Evolutionary conservation across 2,797 vertebrate species (phyloP).

Genomic region (Chelidonichthys spinosus): DNA sequence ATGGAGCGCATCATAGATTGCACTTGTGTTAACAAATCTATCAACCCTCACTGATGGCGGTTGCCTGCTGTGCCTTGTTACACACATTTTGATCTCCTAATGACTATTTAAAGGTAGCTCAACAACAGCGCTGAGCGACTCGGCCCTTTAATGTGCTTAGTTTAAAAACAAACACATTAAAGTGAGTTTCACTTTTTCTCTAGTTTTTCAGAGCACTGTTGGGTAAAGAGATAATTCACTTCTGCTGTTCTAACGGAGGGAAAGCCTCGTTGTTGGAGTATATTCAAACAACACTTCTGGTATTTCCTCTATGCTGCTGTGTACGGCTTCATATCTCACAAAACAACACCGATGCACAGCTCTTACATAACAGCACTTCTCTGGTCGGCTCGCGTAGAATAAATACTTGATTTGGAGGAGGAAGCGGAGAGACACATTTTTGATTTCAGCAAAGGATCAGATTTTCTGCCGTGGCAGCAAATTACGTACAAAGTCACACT

Average conservation of each 20-base stretch:
- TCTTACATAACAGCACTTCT: background rate
- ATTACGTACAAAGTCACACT: background rate
- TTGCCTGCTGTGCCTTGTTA: conserved; percentile 76
- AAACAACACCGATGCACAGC: conserved; percentile 6
- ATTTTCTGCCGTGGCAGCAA: background rate
- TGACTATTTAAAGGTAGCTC: conserved; percentile 75
- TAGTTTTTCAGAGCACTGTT: conserved; percentile 18
- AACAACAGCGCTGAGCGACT: conserved; percentile 48
- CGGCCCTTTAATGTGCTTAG: conserved; percentile 31
- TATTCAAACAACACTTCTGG: background rate
- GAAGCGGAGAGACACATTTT: background rate
- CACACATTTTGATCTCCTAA: conserved; percentile 78
- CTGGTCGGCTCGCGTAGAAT: background rate
- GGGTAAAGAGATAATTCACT: background rate
- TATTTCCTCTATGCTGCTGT: background rate
- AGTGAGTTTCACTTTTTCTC: conserved; percentile 36
- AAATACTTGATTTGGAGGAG: background rate
- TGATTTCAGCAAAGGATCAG: background rate
- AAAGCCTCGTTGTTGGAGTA: conserved; percentile 14
- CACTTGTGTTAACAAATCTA: conserved; percentile 82
- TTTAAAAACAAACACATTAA: conserved; percentile 49
- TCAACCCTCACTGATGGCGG: conserved; percentile 73
- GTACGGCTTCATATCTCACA: background rate
- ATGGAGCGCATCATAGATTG: conserved; percentile 76
- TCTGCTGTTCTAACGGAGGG: background rate